Evolutionary conservation across 2,888 invertebrate species (phyloP), one percentile per base, ranked within the genome.

Genomic region (Unio delphinus): DNA sequence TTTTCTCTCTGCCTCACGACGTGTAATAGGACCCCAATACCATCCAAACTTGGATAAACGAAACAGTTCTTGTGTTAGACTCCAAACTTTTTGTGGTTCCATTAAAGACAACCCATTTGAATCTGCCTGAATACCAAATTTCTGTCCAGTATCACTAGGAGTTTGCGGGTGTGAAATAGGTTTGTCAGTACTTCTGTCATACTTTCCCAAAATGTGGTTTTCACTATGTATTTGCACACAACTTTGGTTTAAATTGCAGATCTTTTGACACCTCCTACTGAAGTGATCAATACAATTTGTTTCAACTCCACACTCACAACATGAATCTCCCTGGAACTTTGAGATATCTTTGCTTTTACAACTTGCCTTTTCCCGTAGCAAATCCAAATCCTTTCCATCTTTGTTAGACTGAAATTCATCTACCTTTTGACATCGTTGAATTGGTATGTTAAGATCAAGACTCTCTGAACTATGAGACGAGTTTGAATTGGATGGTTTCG

Each of bases 21-120:
- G 91, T 0, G 94, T 92, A 78, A 95, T 93, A 69, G 94, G 93
- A 30, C 95, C 95, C 95, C 95, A 95, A 86, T 95, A 95, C 95
- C 95, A 95, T 15, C 89, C 89, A 83, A 88, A 87, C 67, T 86
- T 89, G 45, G 90, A 87, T 65, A 91, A 82, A 77, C 90, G 88
- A 73, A 90, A 90, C 60, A 91, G 84, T 82, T 91, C 91, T 70
- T 88, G 88, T 6, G 91, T 90, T 59, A 91, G 84, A 80, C 90
- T 90, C 88, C 89, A 88, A n/a, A 85, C 80, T 72, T 86, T 85
- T 8, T 83, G 84, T 58, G 67, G 75, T 67, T 76, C 77, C 28
- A 69, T 66, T 58, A 69, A 61, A 56, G 68, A 17, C 62, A 65
- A 63, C 68, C 55, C 70, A 55, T 71, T 70, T 34, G 77, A 69